These are phyloP conservation scores for Siniperca obscura DNA, from an alignment of 2,797 vertebrate genomes.

Conservation along the genomic window DNA sequence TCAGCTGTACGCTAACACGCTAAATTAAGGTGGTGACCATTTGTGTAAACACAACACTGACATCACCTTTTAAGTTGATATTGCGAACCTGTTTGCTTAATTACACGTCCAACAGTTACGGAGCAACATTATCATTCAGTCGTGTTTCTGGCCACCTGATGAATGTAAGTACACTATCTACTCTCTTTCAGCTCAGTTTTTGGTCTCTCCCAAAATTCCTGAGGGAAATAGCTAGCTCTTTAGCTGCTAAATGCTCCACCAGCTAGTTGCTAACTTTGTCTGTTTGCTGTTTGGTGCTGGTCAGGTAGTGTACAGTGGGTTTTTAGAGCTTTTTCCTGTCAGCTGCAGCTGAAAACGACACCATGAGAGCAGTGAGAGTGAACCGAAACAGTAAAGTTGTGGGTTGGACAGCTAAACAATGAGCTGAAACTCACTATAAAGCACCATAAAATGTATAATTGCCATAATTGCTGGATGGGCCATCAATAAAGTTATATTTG, in stretches of 20 bases:
- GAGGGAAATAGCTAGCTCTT: too few species aligned
- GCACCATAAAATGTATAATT: not conserved
- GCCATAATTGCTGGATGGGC: not conserved
- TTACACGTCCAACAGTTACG: not conserved
- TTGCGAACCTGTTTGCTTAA: not conserved
- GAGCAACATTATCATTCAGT: not conserved
- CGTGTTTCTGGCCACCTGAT: not conserved
- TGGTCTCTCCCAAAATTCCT: not conserved
- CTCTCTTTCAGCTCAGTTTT: not conserved
- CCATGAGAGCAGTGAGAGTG: not conserved
- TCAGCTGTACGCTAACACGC: not conserved
- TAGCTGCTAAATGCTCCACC: too few species aligned
- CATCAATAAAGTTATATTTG: not conserved
- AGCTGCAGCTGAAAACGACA: not conserved
- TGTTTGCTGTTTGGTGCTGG: not conserved
- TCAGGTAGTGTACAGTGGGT: too few species aligned
- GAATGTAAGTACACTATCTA: not conserved
- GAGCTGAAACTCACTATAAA: not conserved
- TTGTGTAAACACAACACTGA: too few species aligned
- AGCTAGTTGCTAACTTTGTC: not conserved
- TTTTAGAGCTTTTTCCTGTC: not conserved
- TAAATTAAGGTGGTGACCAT: not conserved
- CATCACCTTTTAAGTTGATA: not conserved
- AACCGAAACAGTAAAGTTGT: not conserved
- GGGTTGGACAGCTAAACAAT: not conserved